Evolutionary conservation across 2,113 vertebrate genomes (phyloP).

Genomic region (Sebastes schlegelii): DNA sequence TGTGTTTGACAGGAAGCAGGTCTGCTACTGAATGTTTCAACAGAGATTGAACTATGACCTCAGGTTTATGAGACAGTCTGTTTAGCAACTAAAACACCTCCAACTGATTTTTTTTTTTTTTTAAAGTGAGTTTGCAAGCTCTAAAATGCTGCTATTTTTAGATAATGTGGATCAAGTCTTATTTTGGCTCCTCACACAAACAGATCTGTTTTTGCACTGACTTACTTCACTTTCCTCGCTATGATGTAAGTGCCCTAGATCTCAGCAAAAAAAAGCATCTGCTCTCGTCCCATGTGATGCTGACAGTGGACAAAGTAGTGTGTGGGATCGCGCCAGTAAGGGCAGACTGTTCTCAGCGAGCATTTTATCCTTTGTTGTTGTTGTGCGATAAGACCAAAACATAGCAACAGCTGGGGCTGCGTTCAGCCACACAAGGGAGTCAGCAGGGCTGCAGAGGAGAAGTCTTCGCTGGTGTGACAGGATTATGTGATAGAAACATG

Average conservation of each 20-base stretch:
- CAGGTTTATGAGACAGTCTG: constrained; percentile 14
- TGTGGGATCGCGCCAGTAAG: constrained; percentile 34
- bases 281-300: constrained; percentile 50
- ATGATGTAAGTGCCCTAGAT: constrained; percentile 37
- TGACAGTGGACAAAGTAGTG: constrained; percentile 51
- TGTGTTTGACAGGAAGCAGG: neutral
- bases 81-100: neutral
- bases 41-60: constrained; percentile 2
- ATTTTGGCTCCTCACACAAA: constrained; percentile 28
- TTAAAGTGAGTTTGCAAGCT: neutral
- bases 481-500: constrained; percentile 78
- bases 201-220: constrained; percentile 23
- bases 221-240: constrained; percentile 21
- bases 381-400: constrained; percentile 76
- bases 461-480: constrained; percentile 66
- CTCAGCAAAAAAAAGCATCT: constrained; percentile 44
- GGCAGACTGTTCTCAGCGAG: constrained; percentile 56
- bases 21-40: constrained; percentile 28
- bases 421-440: constrained; percentile 40
- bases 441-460: constrained; percentile 34
- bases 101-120: neutral
- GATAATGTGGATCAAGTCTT: neutral
- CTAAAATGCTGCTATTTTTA: constrained; percentile 2
- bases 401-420: constrained; percentile 79
- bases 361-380: constrained; percentile 68